These are phyloP conservation scores for Phaedon cochleariae DNA, from an alignment of 2,888 invertebrate genomes.

Conservation along the genomic window DNA sequence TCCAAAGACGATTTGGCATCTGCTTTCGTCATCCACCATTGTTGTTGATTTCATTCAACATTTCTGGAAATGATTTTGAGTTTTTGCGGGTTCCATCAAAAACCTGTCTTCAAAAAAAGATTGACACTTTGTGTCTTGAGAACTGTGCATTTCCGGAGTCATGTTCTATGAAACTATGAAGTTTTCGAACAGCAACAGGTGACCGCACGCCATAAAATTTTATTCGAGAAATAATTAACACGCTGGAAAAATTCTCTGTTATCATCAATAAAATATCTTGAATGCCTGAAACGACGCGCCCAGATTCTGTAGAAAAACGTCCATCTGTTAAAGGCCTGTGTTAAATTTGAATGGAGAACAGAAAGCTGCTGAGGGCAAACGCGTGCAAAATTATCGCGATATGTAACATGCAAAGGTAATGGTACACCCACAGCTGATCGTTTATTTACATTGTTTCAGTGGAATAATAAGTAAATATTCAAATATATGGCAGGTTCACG, in stretches of 20 bases:
- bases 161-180: no score
- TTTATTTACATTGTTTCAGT: slow-evolving; percentile 28
- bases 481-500: slow-evolving; percentile 26
- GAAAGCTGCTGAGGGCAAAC: slow-evolving; percentile 35
- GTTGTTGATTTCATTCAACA: no score
- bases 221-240: neutral
- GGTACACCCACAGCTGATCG: slow-evolving; percentile 35
- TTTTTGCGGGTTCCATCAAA: no score
- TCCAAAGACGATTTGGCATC: no score
- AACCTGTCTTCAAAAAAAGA: no score
- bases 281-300: neutral
- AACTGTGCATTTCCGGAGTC: no score
- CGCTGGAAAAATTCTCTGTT: neutral
- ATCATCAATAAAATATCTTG: slow-evolving; percentile 5
- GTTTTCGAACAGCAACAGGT: slow-evolving; percentile 3
- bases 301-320: slow-evolving; percentile 11
- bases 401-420: slow-evolving; percentile 47
- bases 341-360: slow-evolving; percentile 5
- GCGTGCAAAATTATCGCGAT: slow-evolving; percentile 51
- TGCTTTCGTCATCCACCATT: no score
- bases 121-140: no score
- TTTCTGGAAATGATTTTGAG: no score
- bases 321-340: slow-evolving; percentile 8
- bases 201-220: neutral
- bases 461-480: slow-evolving; percentile 25